Evolutionary conservation across 2,888 invertebrate genomes (phyloP), one percentile per base, ranked within the genome.

Genomic region (Flexamia atlantica): DNA sequence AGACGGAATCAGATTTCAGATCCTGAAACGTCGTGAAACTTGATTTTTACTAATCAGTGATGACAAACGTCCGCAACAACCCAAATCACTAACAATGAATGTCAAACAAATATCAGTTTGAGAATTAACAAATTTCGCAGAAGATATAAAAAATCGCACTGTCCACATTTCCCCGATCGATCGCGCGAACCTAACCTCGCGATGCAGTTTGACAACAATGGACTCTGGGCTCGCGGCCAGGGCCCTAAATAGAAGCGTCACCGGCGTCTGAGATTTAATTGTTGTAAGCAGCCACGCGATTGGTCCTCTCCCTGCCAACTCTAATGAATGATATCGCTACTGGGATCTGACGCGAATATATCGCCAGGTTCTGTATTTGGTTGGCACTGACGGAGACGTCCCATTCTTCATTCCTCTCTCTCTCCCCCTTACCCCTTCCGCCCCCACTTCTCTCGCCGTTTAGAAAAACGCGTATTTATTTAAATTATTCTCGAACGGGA

Each of bases 301-400:
- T 50, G 76, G 32, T 30, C 76, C 25, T 25, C 50, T 14, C 3
- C 5, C 76, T 76, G 76, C 76, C 76, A 76, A 76, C 76, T 28
- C 32, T 76, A 76, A 76, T 76, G 76, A 76, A 76, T 76, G 50
- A 50, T 76, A 76, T 76, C 76, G 25, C 50, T 76, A 53, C 76
- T 25, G 20, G 76, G 46, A 76, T 76, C 76, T 76, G 76, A 76
- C 76, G 32, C 76, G 53, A 50, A 76, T 32, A 76, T 76, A 76
- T 76, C 76, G 76, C 76, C 76, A 50, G 40, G 40, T 40, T 42
- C 40, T 40, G 40, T 42, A 72, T 76, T 76, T 42, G 72, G 72
- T 42, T 72, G 72, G 72, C 72, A 72, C 72, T 72, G 72, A 72
- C 81, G 23, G 81, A 68, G 81, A 64, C 20, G 36, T 30, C 76